Evolutionary conservation across 1,140 invertebrate genomes (phyloP), one percentile per base, ranked within the genome.

Genomic region (Drosophila athabasca): DNA sequence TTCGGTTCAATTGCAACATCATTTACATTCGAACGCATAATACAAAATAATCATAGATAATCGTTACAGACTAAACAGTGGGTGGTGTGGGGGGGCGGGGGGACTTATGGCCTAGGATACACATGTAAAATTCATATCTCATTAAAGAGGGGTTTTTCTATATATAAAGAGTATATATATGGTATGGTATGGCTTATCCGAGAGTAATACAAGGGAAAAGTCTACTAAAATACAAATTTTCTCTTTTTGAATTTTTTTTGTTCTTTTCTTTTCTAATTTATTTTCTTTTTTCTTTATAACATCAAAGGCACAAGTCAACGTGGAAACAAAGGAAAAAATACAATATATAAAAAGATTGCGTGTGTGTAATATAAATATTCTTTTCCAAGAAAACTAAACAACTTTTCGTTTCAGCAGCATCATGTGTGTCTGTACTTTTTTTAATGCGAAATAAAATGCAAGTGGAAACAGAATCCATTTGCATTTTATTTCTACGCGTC

Each of bases 301-400:
- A 76, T 80, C 90, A 91, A 91, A 91, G 90, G 90, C 90, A 91
- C 90, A 91, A 91, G 90, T 91, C 88, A 91, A 91, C 90, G 77
- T 91, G 69, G 60, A 82, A 85, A 85, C 83, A 81, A 87, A 82
- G 82, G 69, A 82, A 85, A 90, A 84, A 81, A 39, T 39, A 39
- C 35, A 90, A 84, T 78, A 66, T 76, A 66, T 76, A 79, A 72
- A 73, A 67, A 64, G 58, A 45, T 39, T 39, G 35, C 35, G 35
- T 39, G 35, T 39, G 35, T 60, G 45, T 62, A 5, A 51, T 68
- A 57, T 64, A 54, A 62, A 69, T 61, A 67, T 62, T 62, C 22
- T 48, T 80, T 62, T 62, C 11, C 13, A 39, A 57, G 50, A 65
- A 52, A 66, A 45, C 69, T 60, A 77, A 59, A 71, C 72, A 85